A percentile compares a stretch with the other conserved stretches of the same genome.
Evolutionary conservation across 64 coral and sea anemone genomes (phyloP).

Genomic region (Dendrophyllia cribrosa): DNA sequence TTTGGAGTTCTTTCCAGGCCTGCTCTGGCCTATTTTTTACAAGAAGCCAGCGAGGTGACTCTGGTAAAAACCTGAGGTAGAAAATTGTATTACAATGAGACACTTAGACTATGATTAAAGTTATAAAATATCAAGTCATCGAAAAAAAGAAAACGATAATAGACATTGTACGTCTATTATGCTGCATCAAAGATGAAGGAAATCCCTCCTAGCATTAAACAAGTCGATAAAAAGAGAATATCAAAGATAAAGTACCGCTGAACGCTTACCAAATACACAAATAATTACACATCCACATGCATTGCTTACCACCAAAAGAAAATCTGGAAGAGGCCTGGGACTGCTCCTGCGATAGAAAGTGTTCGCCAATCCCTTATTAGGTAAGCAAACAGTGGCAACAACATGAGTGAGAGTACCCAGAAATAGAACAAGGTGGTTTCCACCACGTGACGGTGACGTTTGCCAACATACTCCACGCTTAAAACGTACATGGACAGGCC

Average conservation of each 20-base stretch:
- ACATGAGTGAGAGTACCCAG: constrained; percentile 48
- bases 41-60: constrained; percentile 52
- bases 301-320: constrained; percentile 66
- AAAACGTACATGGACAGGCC: constrained; percentile 49
- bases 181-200: no score
- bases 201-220: no score
- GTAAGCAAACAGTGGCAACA: constrained; percentile 61
- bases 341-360: constrained; percentile 55
- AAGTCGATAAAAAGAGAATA: no score
- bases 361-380: constrained; percentile 73
- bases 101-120: no score
- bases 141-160: no score
- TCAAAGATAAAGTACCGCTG: no score
- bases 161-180: no score
- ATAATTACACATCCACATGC: neutral
- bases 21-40: constrained; percentile 7
- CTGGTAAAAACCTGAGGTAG: constrained; percentile 37
- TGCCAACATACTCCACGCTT: constrained; percentile 66
- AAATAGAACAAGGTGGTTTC: constrained; percentile 70
- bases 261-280: no score
- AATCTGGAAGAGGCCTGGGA: constrained; percentile 45
- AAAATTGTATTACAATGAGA: no score
- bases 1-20: neutral
- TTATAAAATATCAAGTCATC: no score
- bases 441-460: constrained; percentile 61